phyloP scores from a whole-genome alignment of 2,797 vertebrate species.

The Poeciliopsis infans region DNA sequence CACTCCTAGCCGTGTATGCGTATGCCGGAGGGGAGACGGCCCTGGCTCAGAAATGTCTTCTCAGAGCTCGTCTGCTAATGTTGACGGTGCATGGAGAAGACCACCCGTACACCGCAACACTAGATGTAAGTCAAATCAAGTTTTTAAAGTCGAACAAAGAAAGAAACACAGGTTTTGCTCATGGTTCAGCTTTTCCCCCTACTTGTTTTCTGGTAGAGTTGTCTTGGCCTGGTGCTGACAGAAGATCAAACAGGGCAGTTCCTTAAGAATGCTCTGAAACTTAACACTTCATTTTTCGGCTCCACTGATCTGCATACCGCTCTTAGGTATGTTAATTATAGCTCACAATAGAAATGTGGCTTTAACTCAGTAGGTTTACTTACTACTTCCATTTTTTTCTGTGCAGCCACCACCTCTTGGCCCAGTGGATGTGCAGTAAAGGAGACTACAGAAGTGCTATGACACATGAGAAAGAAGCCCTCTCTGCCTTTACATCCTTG shows the following conservation, averaged over 20 bases:
- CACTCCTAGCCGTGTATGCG: slow-evolving; percentile 80
- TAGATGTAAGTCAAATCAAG: slow-evolving; percentile 80
- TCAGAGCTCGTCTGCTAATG: slow-evolving; percentile 82
- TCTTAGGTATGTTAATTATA: slow-evolving; percentile 69
- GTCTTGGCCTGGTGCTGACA: slow-evolving; percentile 83
- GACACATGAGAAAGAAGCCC: slow-evolving; percentile 85
- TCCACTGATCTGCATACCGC: slow-evolving; percentile 76
- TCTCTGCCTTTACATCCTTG: slow-evolving; percentile 79
- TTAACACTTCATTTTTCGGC: slow-evolving; percentile 83
- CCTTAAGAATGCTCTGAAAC: slow-evolving; percentile 80
- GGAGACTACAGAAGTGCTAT: slow-evolving; percentile 85
- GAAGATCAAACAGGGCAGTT: slow-evolving; percentile 76
- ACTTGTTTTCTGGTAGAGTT: slow-evolving; percentile 70
- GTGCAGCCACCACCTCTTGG: slow-evolving; percentile 83
- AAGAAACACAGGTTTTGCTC: neutral
- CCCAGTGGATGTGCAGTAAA: slow-evolving; percentile 81
- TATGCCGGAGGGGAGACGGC: slow-evolving; percentile 81
- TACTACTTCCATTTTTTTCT: slow-evolving; percentile 2
- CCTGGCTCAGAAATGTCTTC: slow-evolving; percentile 83
- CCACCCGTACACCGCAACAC: slow-evolving; percentile 81
- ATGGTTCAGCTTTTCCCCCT: neutral
- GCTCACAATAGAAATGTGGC: neutral
- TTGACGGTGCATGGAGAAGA: slow-evolving; percentile 84
- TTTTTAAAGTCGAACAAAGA: neutral
- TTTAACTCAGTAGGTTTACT: neutral